Percentiles rank a stretch among this genome's conserved stretches.
Evolutionary conservation across 1,140 invertebrate genomes (phyloP).

Genomic region (Copidosoma floridanum): DNA sequence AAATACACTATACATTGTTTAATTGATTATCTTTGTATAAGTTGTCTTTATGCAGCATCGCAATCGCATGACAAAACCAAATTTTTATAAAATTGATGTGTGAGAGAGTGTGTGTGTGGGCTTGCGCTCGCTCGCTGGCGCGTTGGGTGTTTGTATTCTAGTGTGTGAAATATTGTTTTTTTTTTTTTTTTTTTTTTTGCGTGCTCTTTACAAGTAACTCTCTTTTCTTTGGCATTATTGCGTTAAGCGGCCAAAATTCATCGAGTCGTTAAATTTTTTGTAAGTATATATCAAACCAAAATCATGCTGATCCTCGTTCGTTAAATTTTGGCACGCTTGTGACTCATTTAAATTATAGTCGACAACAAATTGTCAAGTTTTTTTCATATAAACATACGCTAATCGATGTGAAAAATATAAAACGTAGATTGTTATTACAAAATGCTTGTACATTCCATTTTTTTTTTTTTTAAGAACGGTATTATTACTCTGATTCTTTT

Average conservation of each 20-base stretch:
- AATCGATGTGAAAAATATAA: slow-evolving; percentile 12
- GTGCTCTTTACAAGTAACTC: slow-evolving; percentile 1
- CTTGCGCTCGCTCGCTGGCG: too few relatives aligned
- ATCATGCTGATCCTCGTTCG: too few relatives aligned
- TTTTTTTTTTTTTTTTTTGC: slow-evolving; percentile 19
- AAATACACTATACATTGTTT: too few relatives aligned
- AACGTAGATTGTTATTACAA: slow-evolving; percentile 16
- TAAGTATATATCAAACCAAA: slow-evolving; percentile 1
- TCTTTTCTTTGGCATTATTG: slow-evolving; percentile 32
- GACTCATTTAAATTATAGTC: slow-evolving; percentile 5
- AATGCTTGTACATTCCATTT: background rate
- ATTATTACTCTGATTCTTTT: too few relatives aligned
- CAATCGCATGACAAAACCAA: too few relatives aligned
- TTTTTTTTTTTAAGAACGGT: too few relatives aligned
- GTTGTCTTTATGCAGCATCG: too few relatives aligned
- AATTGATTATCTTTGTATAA: too few relatives aligned
- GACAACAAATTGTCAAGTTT: background rate
- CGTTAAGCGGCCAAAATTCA: slow-evolving; percentile 20
- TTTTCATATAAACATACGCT: background rate
- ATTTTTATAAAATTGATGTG: too few relatives aligned
- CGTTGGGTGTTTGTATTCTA: too few relatives aligned
- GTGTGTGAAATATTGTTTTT: too few relatives aligned
- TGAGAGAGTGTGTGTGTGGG: too few relatives aligned
- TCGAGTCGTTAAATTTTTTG: background rate
- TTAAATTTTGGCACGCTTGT: slow-evolving; percentile 25